These are phyloP conservation scores for Imbricaverruca yamaguchii DNA, from an alignment of 2,888 invertebrate genomes.

Conservation along the genomic window DNA sequence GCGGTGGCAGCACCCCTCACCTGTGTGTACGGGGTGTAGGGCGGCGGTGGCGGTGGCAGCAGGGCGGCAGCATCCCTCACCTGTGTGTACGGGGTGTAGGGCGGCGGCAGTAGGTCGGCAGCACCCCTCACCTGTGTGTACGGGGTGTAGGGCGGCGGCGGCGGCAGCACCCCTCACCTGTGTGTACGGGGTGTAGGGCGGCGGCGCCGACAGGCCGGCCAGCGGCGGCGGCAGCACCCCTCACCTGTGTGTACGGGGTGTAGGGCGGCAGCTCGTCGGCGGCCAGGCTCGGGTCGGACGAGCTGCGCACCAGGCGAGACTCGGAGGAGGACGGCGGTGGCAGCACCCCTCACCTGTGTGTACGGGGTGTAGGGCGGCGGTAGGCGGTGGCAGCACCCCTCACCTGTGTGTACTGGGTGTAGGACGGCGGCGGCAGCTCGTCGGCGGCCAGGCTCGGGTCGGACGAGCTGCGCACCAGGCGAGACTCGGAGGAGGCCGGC, in stretches of 20 bases:
- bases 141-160: conserved; percentile 35
- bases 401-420: conserved; percentile 43
- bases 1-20: too few relatives aligned
- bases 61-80: conserved; percentile 1
- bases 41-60: too few relatives aligned
- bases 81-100: conserved; percentile 38
- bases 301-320: conserved; percentile 59
- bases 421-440: conserved; percentile 45
- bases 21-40: too few relatives aligned
- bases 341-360: conserved; percentile 35
- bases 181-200: conserved; percentile 19
- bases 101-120: conserved; percentile 60
- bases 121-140: conserved; percentile 43
- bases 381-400: conserved; percentile 57
- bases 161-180: too few relatives aligned
- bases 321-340: conserved; percentile 28
- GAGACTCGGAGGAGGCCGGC: conserved; percentile 32
- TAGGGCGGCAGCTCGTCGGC: conserved; percentile 77
- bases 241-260: conserved; percentile 53
- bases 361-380: conserved; percentile 38
- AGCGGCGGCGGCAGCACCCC: too few relatives aligned
- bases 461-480: conserved; percentile 70
- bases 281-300: conserved; percentile 90
- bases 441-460: conserved; percentile 93
- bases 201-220: too few relatives aligned